Conservation (phyloP, 2,888 invertebrate species). For the Lithophane semibrunnea region DNA sequence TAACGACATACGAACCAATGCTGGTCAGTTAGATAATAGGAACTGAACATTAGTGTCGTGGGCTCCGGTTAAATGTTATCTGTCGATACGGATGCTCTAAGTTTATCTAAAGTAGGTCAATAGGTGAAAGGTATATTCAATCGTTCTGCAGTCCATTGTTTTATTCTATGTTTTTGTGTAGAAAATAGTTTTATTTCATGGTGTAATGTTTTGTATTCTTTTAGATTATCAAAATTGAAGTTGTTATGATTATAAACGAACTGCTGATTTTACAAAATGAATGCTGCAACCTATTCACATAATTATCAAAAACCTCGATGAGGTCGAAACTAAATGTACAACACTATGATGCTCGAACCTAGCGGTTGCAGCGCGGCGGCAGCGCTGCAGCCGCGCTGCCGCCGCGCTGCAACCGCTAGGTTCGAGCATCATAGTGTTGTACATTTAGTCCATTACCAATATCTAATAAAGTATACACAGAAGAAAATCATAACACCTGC, state of each 20-base stretch:
- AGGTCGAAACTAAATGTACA: too few species aligned
- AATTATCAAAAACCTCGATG: background rate
- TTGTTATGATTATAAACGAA: background rate
- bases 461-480: background rate
- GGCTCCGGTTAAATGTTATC: constrained; percentile 21
- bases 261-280: background rate
- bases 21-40: background rate
- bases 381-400: too few species aligned
- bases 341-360: too few species aligned
- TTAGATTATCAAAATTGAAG: background rate
- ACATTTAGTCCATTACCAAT: background rate
- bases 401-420: too few species aligned
- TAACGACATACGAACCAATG: background rate
- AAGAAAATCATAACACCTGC: background rate
- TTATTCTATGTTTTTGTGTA: background rate
- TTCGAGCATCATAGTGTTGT: too few species aligned
- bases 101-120: constrained; percentile 46
- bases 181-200: background rate
- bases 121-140: constrained; percentile 17
- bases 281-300: background rate
- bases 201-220: background rate
- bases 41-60: constrained; percentile 3
- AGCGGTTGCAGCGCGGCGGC: too few species aligned
- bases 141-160: constrained; percentile 10
- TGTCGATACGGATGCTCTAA: constrained; percentile 26